Conservation (phyloP, 2,888 invertebrate species). For the Onthophagus sagittarius region DNA sequence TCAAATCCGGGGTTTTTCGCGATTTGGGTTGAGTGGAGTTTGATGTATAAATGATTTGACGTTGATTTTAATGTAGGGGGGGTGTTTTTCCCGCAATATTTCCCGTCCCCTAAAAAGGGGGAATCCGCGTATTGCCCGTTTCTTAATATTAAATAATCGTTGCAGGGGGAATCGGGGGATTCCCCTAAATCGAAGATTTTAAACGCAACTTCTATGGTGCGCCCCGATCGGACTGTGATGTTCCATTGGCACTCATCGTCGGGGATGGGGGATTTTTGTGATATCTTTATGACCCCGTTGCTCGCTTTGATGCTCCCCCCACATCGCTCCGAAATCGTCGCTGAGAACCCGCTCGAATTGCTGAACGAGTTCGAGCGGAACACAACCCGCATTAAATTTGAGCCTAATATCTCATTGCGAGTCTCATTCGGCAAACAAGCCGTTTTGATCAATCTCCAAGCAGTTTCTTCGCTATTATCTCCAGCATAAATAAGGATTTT, state of each 20-base stretch:
- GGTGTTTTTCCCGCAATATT: conserved; percentile 61
- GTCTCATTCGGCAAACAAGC: conserved; percentile 54
- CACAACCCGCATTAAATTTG: conserved; percentile 61
- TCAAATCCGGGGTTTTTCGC: conserved; percentile 15
- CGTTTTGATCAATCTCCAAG: conserved; percentile 47
- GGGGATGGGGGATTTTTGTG: conserved; percentile 6
- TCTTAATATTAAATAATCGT: conserved; percentile 47
- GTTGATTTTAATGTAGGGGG: conserved; percentile 55
- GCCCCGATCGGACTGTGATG: conserved; percentile 68
- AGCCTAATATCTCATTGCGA: conserved; percentile 40
- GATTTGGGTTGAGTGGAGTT: conserved; percentile 30
- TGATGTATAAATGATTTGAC: conserved; percentile 61
- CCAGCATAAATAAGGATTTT: conserved; percentile 58
- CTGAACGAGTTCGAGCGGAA: conserved; percentile 62
- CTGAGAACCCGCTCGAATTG: conserved; percentile 66
- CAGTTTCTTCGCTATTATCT: conserved; percentile 48
- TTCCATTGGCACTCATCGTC: conserved; percentile 65
- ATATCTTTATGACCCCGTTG: conserved; percentile 24
- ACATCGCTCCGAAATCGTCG: conserved; percentile 38
- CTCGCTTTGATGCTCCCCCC: conserved; percentile 26
- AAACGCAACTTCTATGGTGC: conserved; percentile 65
- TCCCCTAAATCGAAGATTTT: conserved; percentile 28
- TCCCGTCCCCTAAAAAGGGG: conserved; percentile 69
- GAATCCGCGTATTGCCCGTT: conserved; percentile 72
- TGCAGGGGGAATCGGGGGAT: conserved; percentile 7